Conservation (phyloP, 53 echinoderm and acorn worm genomes). For the Stichopus horrens region DNA sequence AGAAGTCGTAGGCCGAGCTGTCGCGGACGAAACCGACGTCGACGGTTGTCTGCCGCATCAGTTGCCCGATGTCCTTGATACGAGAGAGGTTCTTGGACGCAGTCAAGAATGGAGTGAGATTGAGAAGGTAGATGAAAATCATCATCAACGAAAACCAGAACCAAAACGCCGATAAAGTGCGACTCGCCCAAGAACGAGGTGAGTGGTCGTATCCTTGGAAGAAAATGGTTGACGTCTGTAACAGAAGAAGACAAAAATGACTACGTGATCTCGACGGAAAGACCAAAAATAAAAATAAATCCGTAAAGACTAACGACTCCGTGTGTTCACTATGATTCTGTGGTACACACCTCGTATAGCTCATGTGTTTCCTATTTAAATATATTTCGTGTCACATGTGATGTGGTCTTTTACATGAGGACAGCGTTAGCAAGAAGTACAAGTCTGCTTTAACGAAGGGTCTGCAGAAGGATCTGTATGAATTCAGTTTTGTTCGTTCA, state of each 20-base stretch:
- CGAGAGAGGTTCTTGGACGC: conserved; percentile 77
- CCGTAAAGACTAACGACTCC: no score
- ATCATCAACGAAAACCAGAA: conserved; percentile 82
- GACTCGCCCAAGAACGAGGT: conserved; percentile 82
- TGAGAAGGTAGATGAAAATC: conserved; percentile 83
- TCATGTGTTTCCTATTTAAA: no score
- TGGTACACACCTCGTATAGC: no score
- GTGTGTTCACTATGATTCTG: no score
- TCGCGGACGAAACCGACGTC: conserved; percentile 88
- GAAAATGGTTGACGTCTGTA: conserved; percentile 61
- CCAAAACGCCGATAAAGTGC: conserved; percentile 81
- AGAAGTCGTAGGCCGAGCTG: conserved; percentile 87
- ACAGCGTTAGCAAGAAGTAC: no score
- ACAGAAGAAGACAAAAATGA: neutral
- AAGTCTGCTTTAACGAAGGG: no score
- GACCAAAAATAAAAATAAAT: neutral
- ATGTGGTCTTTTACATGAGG: no score
- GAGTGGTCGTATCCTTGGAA: conserved; percentile 87
- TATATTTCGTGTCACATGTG: no score
- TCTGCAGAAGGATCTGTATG: no score
- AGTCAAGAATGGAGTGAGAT: conserved; percentile 79
- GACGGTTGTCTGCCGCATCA: conserved; percentile 82
- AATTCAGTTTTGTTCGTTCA: no score
- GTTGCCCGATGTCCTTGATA: conserved; percentile 76
- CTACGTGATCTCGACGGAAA: neutral